Evolutionary conservation across 2,113 vertebrate genomes (phyloP).

Genomic region (Clupea harengus): DNA sequence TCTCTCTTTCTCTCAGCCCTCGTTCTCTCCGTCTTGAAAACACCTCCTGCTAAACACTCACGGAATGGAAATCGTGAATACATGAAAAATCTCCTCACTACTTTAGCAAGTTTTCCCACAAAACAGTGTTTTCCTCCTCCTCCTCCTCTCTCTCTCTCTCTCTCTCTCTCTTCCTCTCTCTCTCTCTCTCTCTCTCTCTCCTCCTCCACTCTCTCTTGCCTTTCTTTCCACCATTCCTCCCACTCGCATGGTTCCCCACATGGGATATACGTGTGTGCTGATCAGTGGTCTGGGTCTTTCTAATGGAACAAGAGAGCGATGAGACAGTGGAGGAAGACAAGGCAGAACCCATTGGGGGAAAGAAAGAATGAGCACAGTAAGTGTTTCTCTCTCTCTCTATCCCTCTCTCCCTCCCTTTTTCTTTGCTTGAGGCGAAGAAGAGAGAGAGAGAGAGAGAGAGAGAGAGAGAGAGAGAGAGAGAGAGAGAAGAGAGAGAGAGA

Average conservation of each 20-base stretch:
- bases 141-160: background rate
- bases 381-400: background rate
- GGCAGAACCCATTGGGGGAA: background rate
- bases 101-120: background rate
- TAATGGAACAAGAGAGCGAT: background rate
- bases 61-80: background rate
- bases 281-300: background rate
- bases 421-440: background rate
- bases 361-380: slow-evolving; percentile 1
- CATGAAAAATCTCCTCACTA: background rate
- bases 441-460: no score
- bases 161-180: no score
- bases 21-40: background rate
- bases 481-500: no score
- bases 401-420: background rate
- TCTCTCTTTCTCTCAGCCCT: background rate
- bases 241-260: background rate
- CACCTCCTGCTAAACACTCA: background rate
- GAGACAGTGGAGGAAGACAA: background rate
- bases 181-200: background rate
- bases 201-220: background rate
- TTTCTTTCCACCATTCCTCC: background rate
- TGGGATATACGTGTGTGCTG: background rate
- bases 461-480: background rate
- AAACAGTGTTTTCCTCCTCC: background rate